Evolutionary conservation across 1,140 invertebrate species (phyloP), one percentile per base, ranked within the genome.

Genomic region (Bombus consobrinus): DNA sequence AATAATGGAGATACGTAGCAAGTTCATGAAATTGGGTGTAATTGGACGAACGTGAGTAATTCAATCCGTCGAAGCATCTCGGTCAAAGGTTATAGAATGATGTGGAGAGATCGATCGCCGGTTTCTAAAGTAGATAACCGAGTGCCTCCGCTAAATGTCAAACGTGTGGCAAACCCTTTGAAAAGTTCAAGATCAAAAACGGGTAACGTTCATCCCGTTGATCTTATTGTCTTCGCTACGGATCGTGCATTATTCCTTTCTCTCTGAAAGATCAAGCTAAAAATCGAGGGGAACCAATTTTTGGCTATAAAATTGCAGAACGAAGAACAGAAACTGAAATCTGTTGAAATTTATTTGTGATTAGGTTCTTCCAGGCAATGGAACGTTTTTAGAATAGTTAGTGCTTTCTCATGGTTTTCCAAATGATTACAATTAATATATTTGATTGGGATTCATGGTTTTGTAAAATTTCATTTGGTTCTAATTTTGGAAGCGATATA

Each of bases 21-120:
- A 41, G 79, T 72, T 72, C 68, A 81, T 81, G 43, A 81, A 66
- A 81, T 81, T 81, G 37, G 71, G 37, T 62, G 71, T 82, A 82
- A 82, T 75, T 37, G 81, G 64, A 82, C 53, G 71, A 37, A 41
- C 53, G 37, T 71, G 69, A 82, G 79, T 82, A 82, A 75, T 74
- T 82, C 41, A 82, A 83, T 75, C 81, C 59, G 41, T 39, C 72
- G 25, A 66, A 74, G 62, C 72, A 64, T 69, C 68, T 80, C 69
- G 79, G 87, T 72, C 82, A 86, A 87, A 89, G 88, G 83, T 89
- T 85, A 83, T 83, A 79, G 57, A 82, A 80, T 79, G 78, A 79
- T 77, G 75, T 68, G 76, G 43, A 41, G 34, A 25, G 57, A 71
- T 71, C 68, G 37, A 71, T 71, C 12, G 37, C 12, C 37, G 37